Conservation (phyloP, 2,797 vertebrate species). For the Acipenser ruthenus region DNA sequence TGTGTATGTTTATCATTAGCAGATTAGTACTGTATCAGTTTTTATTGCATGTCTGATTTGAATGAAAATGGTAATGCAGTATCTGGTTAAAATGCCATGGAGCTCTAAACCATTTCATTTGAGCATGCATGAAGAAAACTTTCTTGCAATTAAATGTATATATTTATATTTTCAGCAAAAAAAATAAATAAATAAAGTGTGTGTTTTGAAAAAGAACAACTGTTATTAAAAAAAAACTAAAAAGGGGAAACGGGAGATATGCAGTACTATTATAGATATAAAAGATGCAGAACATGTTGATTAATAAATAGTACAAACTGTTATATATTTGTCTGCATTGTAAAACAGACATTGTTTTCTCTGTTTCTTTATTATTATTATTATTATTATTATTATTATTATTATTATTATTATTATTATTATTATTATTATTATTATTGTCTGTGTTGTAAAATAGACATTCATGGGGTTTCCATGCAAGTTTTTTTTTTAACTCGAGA, state of each 20-base stretch:
- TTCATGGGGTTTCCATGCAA: too few species aligned
- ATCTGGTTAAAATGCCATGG: slow-evolving; percentile 19
- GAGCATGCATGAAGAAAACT: slow-evolving; percentile 19
- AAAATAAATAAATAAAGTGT: neutral
- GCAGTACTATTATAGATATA: neutral
- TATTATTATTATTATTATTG: too few species aligned
- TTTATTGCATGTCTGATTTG: slow-evolving; percentile 23
- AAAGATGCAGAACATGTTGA: too few species aligned
- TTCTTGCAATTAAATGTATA: slow-evolving; percentile 11
- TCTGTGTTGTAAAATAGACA: too few species aligned
- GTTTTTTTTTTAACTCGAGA: too few species aligned
- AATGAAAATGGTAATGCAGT: slow-evolving; percentile 16
- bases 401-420: too few species aligned
- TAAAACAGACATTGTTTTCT: too few species aligned
- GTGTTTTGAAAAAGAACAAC: neutral
- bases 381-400: too few species aligned
- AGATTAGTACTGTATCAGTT: neutral
- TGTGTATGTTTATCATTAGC: neutral
- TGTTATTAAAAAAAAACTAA: neutral
- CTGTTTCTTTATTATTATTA: too few species aligned
- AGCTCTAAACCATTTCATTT: slow-evolving; percentile 17
- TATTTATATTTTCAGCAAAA: slow-evolving; percentile 34
- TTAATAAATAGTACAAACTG: neutral
- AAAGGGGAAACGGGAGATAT: slow-evolving; percentile 3
- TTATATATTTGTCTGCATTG: neutral